These are phyloP conservation scores for Drosophila yooni DNA, from an alignment of 2,888 invertebrate species.

Conservation along the genomic window DNA sequence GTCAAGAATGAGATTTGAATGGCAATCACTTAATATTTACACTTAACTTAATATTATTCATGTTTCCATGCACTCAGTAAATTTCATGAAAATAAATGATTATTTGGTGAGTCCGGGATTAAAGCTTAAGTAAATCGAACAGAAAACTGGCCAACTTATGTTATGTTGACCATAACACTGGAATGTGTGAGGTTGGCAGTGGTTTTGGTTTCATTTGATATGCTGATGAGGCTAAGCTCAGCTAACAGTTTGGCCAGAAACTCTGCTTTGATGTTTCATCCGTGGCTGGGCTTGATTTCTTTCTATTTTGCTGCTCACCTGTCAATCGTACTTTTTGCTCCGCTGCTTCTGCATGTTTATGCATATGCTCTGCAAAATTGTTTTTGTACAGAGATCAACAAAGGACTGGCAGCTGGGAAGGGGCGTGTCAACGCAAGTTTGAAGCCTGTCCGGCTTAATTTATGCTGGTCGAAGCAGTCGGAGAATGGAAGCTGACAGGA, in stretches of 20 bases:
- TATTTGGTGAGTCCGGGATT: background rate
- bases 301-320: background rate
- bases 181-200: background rate
- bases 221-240: background rate
- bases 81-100: background rate
- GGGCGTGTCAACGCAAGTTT: slow-evolving; percentile 35
- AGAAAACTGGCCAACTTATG: background rate
- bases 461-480: slow-evolving; percentile 47
- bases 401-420: slow-evolving; percentile 13
- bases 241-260: slow-evolving; percentile 12
- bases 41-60: too few species aligned
- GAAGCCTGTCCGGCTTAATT: slow-evolving; percentile 45
- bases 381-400: slow-evolving; percentile 32
- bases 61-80: background rate
- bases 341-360: slow-evolving; percentile 25
- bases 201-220: background rate
- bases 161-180: background rate
- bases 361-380: slow-evolving; percentile 31
- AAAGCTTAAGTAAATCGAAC: background rate
- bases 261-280: slow-evolving; percentile 52
- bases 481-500: slow-evolving; percentile 42
- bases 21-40: background rate
- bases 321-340: background rate
- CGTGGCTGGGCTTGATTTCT: slow-evolving; percentile 14
- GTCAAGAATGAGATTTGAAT: too few species aligned